A percentile compares a stretch with the other conserved stretches of the same genome.
Conservation (phyloP, 2,113 vertebrate species). For the Phocoena sinus region DNA sequence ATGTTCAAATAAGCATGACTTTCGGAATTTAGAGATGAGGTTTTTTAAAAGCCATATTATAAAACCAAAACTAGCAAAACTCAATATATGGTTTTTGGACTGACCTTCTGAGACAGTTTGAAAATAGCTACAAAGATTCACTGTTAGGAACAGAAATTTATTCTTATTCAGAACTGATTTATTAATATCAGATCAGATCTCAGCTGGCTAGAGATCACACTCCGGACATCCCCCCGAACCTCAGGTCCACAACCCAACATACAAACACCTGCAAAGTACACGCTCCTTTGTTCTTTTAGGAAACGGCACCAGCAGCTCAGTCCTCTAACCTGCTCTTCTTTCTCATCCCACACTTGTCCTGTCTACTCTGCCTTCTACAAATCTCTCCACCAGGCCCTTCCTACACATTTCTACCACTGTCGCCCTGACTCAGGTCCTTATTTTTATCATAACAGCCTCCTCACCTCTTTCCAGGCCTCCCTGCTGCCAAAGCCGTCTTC, state of each 20-base stretch:
- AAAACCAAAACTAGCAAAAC: slow-evolving; percentile 37
- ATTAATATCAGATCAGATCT: background rate
- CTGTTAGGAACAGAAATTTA: background rate
- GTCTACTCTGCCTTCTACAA: background rate
- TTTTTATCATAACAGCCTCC: background rate
- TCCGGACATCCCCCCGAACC: background rate
- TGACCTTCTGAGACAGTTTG: background rate
- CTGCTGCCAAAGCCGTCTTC: background rate
- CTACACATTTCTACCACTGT: background rate
- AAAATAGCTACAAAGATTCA: background rate
- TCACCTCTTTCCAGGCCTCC: background rate
- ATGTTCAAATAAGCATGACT: background rate
- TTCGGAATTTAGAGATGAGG: background rate
- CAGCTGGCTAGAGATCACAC: background rate
- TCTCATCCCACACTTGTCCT: background rate
- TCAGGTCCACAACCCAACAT: background rate
- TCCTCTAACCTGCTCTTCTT: background rate
- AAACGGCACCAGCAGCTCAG: background rate
- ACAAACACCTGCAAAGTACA: background rate
- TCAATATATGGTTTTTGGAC: background rate
- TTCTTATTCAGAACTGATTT: background rate
- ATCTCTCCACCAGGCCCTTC: background rate
- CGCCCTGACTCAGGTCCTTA: background rate
- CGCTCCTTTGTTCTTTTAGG: background rate
- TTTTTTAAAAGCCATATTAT: background rate